These are phyloP conservation scores for Eilema sororculum DNA, from an alignment of 2,888 invertebrate genomes.

Conservation along the genomic window DNA sequence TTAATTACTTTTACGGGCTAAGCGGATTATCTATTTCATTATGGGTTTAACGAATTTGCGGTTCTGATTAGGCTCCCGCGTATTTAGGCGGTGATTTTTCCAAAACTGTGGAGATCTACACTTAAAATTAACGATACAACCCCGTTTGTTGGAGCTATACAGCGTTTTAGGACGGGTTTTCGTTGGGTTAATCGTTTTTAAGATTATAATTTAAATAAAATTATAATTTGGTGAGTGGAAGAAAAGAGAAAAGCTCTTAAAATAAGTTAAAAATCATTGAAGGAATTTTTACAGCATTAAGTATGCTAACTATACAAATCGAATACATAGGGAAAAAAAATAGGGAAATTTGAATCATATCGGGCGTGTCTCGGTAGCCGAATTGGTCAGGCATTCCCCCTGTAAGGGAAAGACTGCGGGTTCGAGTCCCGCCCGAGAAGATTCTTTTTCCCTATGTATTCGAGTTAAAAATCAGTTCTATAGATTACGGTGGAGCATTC, in stretches of 20 bases:
- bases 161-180: neutral
- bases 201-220: constrained; percentile 1
- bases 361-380: too few relatives aligned
- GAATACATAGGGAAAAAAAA: too few relatives aligned
- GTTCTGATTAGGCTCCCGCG: constrained; percentile 42
- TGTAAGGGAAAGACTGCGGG: too few relatives aligned
- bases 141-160: neutral
- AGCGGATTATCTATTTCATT: constrained; percentile 61
- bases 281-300: too few relatives aligned
- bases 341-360: too few relatives aligned
- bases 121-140: constrained; percentile 4
- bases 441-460: too few relatives aligned
- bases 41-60: constrained; percentile 45
- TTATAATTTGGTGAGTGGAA: neutral
- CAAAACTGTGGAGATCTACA: constrained; percentile 25
- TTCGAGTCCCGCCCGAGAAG: too few relatives aligned
- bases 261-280: neutral
- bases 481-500: neutral
- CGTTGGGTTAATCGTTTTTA: constrained; percentile 10
- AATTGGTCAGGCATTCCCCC: too few relatives aligned
- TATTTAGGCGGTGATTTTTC: constrained; percentile 35
- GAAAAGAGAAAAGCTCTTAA: neutral
- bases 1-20: constrained; percentile 69
- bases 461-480: too few relatives aligned
- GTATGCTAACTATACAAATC: too few relatives aligned